Conservation (phyloP, 2,113 vertebrate genomes). For the Canis aureus region DNA sequence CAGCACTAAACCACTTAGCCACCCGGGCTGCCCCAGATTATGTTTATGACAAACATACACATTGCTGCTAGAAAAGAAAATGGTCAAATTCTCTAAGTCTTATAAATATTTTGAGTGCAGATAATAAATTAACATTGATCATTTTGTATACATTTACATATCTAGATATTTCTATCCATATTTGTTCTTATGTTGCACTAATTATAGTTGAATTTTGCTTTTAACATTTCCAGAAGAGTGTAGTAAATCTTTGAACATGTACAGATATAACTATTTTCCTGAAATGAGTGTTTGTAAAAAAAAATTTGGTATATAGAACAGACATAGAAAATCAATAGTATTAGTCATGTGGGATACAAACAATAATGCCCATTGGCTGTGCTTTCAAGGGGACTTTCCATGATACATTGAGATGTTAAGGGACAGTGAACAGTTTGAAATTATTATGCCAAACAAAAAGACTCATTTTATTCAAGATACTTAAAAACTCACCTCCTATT, state of each 20-base stretch:
- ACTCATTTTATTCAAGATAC: neutral
- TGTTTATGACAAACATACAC: neutral
- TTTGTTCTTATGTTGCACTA: neutral
- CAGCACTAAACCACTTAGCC: no score
- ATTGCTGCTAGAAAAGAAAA: neutral
- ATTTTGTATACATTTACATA: neutral
- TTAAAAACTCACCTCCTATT: neutral
- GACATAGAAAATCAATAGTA: neutral
- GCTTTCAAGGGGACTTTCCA: neutral
- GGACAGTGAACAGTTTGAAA: neutral
- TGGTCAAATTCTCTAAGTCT: neutral
- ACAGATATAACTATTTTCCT: neutral
- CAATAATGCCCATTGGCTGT: neutral
- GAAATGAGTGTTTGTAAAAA: neutral
- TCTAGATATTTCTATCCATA: neutral
- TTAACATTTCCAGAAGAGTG: neutral
- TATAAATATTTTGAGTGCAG: neutral
- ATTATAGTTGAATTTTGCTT: constrained; percentile 9
- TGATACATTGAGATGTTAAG: neutral
- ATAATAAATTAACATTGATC: neutral
- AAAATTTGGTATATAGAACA: neutral
- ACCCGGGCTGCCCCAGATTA: neutral
- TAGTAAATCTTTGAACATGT: neutral
- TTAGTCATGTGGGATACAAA: neutral
- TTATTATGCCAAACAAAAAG: constrained; percentile 21